These are phyloP conservation scores for Apotomis capreana DNA, from an alignment of 2,888 invertebrate genomes.

Conservation along the genomic window DNA sequence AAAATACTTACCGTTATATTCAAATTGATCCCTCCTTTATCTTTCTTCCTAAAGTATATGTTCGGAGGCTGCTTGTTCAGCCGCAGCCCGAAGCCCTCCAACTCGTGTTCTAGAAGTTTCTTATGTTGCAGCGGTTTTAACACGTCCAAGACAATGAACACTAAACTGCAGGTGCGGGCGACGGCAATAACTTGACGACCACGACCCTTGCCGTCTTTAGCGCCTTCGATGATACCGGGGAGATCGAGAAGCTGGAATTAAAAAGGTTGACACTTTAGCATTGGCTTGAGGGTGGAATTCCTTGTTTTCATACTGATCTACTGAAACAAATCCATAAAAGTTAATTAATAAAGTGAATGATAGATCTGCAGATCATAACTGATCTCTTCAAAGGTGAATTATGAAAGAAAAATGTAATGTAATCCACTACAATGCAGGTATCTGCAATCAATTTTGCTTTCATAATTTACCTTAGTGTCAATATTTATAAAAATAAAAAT, in stretches of 20 bases:
- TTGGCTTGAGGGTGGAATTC: too few relatives aligned
- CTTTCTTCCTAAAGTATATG: slow-evolving; percentile 97
- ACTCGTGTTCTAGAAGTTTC: slow-evolving; percentile 96
- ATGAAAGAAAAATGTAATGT: too few relatives aligned
- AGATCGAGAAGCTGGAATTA: slow-evolving; percentile 93
- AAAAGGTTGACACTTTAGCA: not conserved
- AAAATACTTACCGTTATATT: slow-evolving; percentile 89
- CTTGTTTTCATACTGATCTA: too few relatives aligned
- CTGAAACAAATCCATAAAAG: too few relatives aligned
- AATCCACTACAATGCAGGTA: too few relatives aligned
- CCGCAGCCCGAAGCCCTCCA: slow-evolving; percentile 99
- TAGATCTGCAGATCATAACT: not conserved
- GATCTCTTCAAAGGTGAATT: too few relatives aligned
- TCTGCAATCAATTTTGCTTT: too few relatives aligned
- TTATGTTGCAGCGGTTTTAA: slow-evolving; percentile 99
- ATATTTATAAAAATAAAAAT: too few relatives aligned
- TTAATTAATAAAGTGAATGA: too few relatives aligned
- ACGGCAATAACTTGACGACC: slow-evolving; percentile 99
- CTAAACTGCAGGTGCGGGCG: slow-evolving; percentile 98
- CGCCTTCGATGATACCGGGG: slow-evolving; percentile 99
- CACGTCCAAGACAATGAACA: slow-evolving; percentile 98
- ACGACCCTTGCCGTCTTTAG: slow-evolving; percentile 99
- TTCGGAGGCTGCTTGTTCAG: slow-evolving; percentile 98
- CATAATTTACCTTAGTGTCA: too few relatives aligned
- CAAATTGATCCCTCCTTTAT: slow-evolving; percentile 99